A percentile compares a stretch with the other conserved stretches of the same genome.
phyloP scores from a whole-genome alignment of 1,140 invertebrate genomes.

The Drosophila carrolli region DNA sequence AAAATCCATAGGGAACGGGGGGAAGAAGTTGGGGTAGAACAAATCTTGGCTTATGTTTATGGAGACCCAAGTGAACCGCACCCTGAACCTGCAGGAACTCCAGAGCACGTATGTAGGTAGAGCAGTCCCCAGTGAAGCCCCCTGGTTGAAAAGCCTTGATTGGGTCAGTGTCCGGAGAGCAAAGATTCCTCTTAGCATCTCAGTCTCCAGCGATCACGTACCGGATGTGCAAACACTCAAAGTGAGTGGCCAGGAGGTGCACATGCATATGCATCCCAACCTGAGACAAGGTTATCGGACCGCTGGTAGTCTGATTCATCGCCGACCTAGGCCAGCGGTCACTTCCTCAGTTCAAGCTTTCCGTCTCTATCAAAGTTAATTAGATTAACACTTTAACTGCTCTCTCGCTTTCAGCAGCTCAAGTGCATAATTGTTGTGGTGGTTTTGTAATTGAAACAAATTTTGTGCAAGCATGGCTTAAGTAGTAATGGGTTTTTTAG shows the following conservation, averaged over 20 bases:
- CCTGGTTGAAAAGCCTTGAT: constrained; percentile 45
- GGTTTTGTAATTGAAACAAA: constrained; percentile 64
- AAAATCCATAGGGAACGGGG: background rate
- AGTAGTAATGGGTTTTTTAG: constrained; percentile 1
- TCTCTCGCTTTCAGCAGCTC: constrained; percentile 21
- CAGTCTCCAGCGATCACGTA: constrained; percentile 20
- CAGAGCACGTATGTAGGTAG: constrained; percentile 22
- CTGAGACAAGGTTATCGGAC: constrained; percentile 29
- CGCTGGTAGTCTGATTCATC: constrained; percentile 19
- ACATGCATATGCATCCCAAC: background rate
- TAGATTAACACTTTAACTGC: constrained; percentile 67
- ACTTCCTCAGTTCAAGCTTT: constrained; percentile 44
- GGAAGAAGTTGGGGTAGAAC: background rate
- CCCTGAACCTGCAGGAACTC: constrained; percentile 1
- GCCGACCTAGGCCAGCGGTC: constrained; percentile 57
- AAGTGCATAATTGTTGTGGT: constrained; percentile 65
- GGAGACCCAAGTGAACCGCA: background rate
- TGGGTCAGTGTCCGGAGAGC: constrained; percentile 46
- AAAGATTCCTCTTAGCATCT: constrained; percentile 1
- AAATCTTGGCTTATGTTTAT: constrained; percentile 10
- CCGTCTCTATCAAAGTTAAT: constrained; percentile 63
- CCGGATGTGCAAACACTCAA: constrained; percentile 22
- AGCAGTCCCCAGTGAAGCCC: constrained; percentile 1
- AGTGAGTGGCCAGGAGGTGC: constrained; percentile 18
- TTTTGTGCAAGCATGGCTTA: constrained; percentile 36